phyloP scores from a whole-genome alignment of 2,888 invertebrate species.

The Amblyjoppa proteus region DNA sequence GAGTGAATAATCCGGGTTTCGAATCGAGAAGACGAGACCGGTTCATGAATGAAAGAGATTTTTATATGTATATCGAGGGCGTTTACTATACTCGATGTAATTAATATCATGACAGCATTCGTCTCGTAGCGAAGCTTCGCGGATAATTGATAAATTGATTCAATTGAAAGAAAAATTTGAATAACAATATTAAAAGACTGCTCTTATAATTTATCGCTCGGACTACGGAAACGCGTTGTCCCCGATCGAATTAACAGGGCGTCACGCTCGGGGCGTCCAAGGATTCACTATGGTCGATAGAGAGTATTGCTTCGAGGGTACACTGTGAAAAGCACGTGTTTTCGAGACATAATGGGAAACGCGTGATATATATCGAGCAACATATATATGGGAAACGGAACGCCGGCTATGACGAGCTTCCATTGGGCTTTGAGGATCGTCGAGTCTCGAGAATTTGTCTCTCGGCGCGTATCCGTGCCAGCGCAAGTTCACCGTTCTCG shows the following conservation, averaged over 20 bases:
- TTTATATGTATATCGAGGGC: neutral
- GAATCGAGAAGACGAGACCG: conserved; percentile 30
- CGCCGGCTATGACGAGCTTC: conserved; percentile 66
- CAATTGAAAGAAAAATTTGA: neutral
- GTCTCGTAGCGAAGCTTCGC: neutral
- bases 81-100: conserved; percentile 46
- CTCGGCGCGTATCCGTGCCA: neutral
- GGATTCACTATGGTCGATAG: neutral
- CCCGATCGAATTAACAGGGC: neutral
- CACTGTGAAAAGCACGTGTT: conserved; percentile 39
- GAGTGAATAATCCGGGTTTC: conserved; percentile 56
- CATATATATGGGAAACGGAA: conserved; percentile 65
- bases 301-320: conserved; percentile 14
- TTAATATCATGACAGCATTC: conserved; percentile 28
- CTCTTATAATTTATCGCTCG: neutral
- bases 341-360: conserved; percentile 11
- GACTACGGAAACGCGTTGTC: neutral
- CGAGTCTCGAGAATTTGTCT: neutral
- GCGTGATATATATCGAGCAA: conserved; percentile 25
- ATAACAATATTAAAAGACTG: neutral
- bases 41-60: conserved; percentile 3
- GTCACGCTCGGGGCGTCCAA: neutral
- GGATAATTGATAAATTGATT: neutral
- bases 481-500: conserved; percentile 15
- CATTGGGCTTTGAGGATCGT: conserved; percentile 50